These are phyloP conservation scores for Sminthurinus signatus DNA, from an alignment of 1,140 invertebrate genomes.

Conservation along the genomic window DNA sequence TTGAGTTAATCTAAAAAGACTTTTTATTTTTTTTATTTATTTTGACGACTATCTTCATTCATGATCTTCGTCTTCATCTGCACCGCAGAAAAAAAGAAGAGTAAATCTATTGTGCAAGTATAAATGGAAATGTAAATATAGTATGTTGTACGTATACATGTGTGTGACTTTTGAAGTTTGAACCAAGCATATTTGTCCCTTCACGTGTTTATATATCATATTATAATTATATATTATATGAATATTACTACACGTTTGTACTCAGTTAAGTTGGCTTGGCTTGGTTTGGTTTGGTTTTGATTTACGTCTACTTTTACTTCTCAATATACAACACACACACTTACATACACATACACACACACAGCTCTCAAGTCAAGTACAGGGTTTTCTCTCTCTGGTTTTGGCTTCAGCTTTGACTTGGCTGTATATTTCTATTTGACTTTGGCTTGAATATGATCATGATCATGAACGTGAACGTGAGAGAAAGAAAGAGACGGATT, in stretches of 20 bases:
- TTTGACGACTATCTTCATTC: no score
- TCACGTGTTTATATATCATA: background rate
- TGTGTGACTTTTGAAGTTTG: background rate
- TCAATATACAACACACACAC: background rate
- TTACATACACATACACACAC: conserved; percentile 1
- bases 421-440: no score
- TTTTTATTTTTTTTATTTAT: no score
- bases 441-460: background rate
- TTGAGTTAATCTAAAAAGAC: no score
- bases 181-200: background rate
- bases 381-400: background rate
- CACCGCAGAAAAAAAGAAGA: no score
- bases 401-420: no score
- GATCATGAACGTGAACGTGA: background rate
- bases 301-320: no score
- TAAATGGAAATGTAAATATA: no score
- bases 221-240: background rate
- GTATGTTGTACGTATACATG: background rate
- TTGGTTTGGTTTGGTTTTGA: no score
- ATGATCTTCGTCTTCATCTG: no score
- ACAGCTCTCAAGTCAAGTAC: background rate
- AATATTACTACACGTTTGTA: background rate
- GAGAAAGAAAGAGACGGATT: background rate
- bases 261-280: no score
- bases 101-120: no score